These are phyloP conservation scores for Neostethus bicornis DNA, from an alignment of 2,797 vertebrate genomes.

Conservation along the genomic window DNA sequence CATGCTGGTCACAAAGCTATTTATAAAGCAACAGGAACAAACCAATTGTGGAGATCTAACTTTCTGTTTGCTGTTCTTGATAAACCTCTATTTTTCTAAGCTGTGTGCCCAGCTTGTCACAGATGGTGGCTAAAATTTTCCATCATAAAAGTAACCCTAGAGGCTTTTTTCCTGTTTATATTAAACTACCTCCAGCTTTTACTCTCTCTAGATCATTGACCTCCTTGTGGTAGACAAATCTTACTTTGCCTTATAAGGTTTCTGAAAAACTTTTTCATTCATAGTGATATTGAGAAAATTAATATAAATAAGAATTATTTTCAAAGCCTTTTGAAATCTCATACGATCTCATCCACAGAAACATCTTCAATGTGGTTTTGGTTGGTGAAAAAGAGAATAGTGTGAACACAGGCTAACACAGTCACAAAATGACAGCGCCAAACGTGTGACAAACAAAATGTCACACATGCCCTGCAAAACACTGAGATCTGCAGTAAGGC, in stretches of 20 bases:
- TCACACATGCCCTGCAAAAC: slow-evolving; percentile 66
- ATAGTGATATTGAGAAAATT: not conserved
- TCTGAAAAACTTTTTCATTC: not conserved
- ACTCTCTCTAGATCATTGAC: slow-evolving; percentile 38
- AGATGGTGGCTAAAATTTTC: slow-evolving; percentile 61
- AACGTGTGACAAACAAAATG: slow-evolving; percentile 74
- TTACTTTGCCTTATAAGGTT: slow-evolving; percentile 1
- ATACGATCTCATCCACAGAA: not conserved
- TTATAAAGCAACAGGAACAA: slow-evolving; percentile 1
- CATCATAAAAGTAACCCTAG: slow-evolving; percentile 64
- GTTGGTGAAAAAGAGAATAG: slow-evolving; percentile 33
- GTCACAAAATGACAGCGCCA: slow-evolving; percentile 65
- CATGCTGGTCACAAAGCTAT: not conserved
- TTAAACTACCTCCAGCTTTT: slow-evolving; percentile 53
- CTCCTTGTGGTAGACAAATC: slow-evolving; percentile 48
- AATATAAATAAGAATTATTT: not conserved
- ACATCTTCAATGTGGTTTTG: slow-evolving; percentile 16
- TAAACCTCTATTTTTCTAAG: slow-evolving; percentile 8
- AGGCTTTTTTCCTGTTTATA: slow-evolving; percentile 65
- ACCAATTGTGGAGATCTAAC: not conserved
- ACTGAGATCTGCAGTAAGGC: slow-evolving; percentile 45
- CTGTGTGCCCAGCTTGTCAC: slow-evolving; percentile 32
- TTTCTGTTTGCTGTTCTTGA: slow-evolving; percentile 16
- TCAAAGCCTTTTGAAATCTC: not conserved
- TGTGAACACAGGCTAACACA: slow-evolving; percentile 55